Base-by-base conservation (phyloP, 2,113 vertebrate genomes). In the Syngnathus scovelli region DNA sequence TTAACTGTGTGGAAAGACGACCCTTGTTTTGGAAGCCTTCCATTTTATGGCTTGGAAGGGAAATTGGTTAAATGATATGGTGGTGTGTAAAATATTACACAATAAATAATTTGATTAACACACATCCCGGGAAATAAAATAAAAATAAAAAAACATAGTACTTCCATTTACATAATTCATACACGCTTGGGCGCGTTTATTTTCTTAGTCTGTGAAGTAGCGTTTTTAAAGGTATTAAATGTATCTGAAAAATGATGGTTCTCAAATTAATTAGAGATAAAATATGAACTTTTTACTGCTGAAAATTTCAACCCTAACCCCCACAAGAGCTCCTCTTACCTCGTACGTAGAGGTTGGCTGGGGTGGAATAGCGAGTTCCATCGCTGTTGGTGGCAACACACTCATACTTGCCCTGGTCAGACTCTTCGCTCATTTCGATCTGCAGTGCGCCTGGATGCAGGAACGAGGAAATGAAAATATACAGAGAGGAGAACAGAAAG, bases 381-480 rank as follows among this genome's bases (percentile, higher is more conserved):
- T 94, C 95, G 83, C 92, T 96, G 94, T 99, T 99, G 90, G 96
- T 98, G 83, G 97, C 97, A 88, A 99, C 96, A 91, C 97, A 99
- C 84, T 99, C 97, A 86, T 98, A 99, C 92, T 99, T 99, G 76
- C 97, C 97, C 93, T 99, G 97, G 92, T 99, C 97, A 37, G 94
- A 95, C 85, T 98, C 97, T 92, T 98, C 96, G 23, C 97, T 99
- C 90, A 95, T 92, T 87, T 98, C 96, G 71, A 99, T 99, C 93
- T 99, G 97, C 71, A 99, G 94, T 72, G 96, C 97, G 90, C 96
- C 97, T 99, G 92, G 86, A 76, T 55, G 61, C 43, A 21, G 33
- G 68, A 78, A 38, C 64, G 68, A 75, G 61, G 66, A 69, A 78
- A 12, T 23, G 66, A 61, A 52, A 56, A 64, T 63, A 69, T 7